Percentiles rank a stretch among this genome's conserved stretches.
Conservation (phyloP, 2,797 vertebrate genomes). For the Sebastes melanostomus region DNA sequence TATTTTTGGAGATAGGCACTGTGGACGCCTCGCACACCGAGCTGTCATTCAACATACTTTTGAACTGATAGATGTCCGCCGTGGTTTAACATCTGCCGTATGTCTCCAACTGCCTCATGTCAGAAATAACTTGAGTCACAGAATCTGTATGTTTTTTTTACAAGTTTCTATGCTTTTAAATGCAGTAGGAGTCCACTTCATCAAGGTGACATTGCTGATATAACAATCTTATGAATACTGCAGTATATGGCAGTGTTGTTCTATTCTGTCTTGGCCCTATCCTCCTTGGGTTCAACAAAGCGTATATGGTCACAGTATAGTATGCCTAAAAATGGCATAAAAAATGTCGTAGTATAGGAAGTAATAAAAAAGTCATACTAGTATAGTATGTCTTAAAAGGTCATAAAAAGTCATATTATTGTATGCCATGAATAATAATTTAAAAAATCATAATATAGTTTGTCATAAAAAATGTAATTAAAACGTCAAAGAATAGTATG, state of each 20-base stretch:
- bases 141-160: background rate
- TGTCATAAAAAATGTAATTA: too few species aligned
- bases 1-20: background rate
- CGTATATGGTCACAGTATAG: background rate
- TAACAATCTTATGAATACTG: background rate
- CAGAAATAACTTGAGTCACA: background rate
- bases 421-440: background rate
- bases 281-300: background rate
- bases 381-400: background rate
- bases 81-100: constrained; percentile 8
- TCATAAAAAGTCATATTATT: background rate
- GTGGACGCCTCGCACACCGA: constrained; percentile 3
- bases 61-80: background rate
- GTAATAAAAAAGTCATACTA: too few species aligned
- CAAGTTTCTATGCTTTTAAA: background rate
- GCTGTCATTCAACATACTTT: constrained; percentile 16
- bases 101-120: background rate
- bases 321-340: background rate
- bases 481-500: too few species aligned
- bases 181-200: background rate
- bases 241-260: background rate
- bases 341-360: background rate
- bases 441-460: background rate
- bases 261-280: background rate
- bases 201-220: constrained; percentile 26